Evolutionary conservation across 2,797 vertebrate genomes (phyloP).

Genomic region (Typhlichthys eigenmanni): DNA sequence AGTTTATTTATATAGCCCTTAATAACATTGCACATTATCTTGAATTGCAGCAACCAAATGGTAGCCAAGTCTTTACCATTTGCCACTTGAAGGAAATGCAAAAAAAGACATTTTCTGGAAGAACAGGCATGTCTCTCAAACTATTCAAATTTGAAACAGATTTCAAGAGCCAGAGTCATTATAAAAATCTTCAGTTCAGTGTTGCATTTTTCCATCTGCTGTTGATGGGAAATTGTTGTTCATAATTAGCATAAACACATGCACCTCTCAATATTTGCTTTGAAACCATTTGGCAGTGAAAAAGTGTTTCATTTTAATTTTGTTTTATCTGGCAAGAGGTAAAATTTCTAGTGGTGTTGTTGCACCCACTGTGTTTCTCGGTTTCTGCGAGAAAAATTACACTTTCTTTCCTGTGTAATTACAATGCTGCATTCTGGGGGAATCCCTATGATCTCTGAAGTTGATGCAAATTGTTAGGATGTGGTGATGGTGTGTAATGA

Average conservation of each 20-base stretch:
- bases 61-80: too few species aligned
- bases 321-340: slow-evolving; percentile 29
- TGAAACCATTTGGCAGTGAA: slow-evolving; percentile 39
- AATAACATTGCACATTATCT: too few species aligned
- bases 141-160: too few species aligned
- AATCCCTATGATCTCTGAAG: slow-evolving; percentile 37
- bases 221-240: slow-evolving; percentile 27
- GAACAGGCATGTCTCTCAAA: too few species aligned
- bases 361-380: slow-evolving; percentile 33
- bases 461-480: slow-evolving; percentile 26
- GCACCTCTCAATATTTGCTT: slow-evolving; percentile 23
- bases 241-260: slow-evolving; percentile 34
- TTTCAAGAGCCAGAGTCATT: too few species aligned
- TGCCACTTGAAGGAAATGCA: too few species aligned
- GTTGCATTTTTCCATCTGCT: not conserved
- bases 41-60: too few species aligned
- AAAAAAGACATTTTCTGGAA: too few species aligned
- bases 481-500: slow-evolving; percentile 17
- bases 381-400: slow-evolving; percentile 10
- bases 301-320: slow-evolving; percentile 25
- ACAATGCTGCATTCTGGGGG: slow-evolving; percentile 32
- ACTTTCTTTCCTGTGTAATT: slow-evolving; percentile 43
- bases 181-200: too few species aligned
- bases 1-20: too few species aligned
- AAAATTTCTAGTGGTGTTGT: slow-evolving; percentile 43